phyloP scores from a whole-genome alignment of 2,797 vertebrate genomes.

The Basileuterus tristriatus region DNA sequence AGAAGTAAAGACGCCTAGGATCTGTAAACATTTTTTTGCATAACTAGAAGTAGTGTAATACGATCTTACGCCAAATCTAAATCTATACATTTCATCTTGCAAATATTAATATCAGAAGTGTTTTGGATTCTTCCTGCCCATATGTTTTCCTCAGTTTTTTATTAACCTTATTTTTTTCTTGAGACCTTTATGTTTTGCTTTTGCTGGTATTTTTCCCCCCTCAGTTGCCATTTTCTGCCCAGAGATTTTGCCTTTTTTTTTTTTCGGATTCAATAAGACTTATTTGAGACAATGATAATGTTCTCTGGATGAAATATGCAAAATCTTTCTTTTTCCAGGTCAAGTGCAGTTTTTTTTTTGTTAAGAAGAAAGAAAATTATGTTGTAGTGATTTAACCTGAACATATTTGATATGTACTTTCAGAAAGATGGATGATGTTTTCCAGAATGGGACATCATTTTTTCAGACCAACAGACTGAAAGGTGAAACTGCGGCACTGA shows the following conservation, averaged over 20 bases:
- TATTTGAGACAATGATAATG: background rate
- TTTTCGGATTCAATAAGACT: background rate
- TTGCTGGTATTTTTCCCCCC: background rate
- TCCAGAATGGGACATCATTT: background rate
- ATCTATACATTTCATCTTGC: background rate
- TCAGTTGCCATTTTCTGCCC: background rate
- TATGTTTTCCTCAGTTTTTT: background rate
- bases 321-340: background rate
- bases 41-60: background rate
- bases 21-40: background rate
- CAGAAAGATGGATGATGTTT: background rate
- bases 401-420: background rate
- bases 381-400: background rate
- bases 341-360: background rate
- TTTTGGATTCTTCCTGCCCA: background rate
- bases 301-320: background rate
- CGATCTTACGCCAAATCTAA: background rate
- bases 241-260: background rate
- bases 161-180: background rate
- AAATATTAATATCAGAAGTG: background rate
- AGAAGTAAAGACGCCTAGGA: background rate
- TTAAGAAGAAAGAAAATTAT: background rate
- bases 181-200: rapidly evolving
- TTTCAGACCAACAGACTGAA: background rate
- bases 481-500: background rate